Conservation (phyloP, 2,888 invertebrate genomes). For the Pimpla rufipes region DNA sequence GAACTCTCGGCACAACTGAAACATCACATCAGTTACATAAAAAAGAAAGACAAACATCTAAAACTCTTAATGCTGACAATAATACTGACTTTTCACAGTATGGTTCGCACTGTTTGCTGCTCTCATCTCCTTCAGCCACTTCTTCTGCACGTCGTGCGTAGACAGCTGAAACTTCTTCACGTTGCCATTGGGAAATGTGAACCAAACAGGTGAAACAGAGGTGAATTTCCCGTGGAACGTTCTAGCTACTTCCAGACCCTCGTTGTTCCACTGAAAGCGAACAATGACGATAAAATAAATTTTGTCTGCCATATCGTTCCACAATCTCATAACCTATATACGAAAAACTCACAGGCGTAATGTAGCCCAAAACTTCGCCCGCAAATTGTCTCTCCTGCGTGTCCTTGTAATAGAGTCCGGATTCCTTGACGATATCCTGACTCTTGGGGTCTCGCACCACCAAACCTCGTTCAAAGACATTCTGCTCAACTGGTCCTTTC, state of each 20-base stretch:
- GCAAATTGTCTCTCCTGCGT: constrained; percentile 89
- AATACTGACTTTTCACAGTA: constrained; percentile 87
- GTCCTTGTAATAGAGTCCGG: constrained; percentile 91
- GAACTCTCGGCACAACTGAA: constrained; percentile 94
- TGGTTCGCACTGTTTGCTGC: constrained; percentile 87
- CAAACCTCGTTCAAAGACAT: constrained; percentile 90
- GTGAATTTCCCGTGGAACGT: constrained; percentile 95
- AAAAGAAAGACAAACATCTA: background rate
- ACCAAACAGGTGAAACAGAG: constrained; percentile 97
- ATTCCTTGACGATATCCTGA: constrained; percentile 92
- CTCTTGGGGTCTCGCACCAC: constrained; percentile 89
- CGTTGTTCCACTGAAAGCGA: constrained; percentile 94
- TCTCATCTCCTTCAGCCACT: constrained; percentile 92
- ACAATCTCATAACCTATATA: background rate
- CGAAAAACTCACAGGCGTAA: constrained; percentile 92
- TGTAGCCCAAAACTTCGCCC: constrained; percentile 94
- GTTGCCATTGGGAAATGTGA: constrained; percentile 91
- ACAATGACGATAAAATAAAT: constrained; percentile 30
- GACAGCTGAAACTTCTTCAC: constrained; percentile 89
- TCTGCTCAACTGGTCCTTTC: constrained; percentile 87
- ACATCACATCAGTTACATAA: constrained; percentile 12
- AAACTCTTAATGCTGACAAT: background rate
- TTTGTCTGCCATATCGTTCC: background rate
- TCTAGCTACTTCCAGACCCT: constrained; percentile 97
- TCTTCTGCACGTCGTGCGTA: constrained; percentile 93